Conservation (phyloP, 2,113 vertebrate species). For the Chionis minor region DNA sequence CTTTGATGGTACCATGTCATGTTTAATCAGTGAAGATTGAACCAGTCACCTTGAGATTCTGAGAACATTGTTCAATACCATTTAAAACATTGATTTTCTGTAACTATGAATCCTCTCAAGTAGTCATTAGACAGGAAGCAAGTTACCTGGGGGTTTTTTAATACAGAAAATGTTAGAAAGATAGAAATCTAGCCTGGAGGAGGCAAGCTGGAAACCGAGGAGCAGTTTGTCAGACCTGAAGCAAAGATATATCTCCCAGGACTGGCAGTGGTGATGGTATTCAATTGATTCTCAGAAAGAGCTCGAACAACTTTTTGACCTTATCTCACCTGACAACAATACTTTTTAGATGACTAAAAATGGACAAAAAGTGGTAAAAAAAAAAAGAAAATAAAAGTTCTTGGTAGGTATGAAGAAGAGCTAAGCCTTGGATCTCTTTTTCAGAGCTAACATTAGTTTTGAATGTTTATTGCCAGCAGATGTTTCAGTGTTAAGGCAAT, state of each 20-base stretch:
- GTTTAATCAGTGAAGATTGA: conserved; percentile 68
- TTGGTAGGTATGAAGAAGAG: neutral
- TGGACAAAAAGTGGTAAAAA: neutral
- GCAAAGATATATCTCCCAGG: conserved; percentile 33
- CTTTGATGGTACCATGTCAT: conserved; percentile 60
- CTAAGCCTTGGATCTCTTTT: neutral
- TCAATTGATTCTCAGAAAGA: conserved; percentile 38
- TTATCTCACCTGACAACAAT: neutral
- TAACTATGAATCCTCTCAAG: conserved; percentile 71
- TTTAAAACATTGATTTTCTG: conserved; percentile 76
- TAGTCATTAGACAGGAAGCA: conserved; percentile 65
- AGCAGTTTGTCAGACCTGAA: conserved; percentile 55
- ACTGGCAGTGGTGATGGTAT: neutral
- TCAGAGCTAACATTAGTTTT: neutral
- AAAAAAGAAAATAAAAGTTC: neutral
- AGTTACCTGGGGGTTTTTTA: conserved; percentile 38
- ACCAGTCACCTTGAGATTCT: conserved; percentile 70
- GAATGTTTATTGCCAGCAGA: conserved; percentile 33
- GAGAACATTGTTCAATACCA: conserved; percentile 56
- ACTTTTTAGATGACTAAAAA: conserved; percentile 8
- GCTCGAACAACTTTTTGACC: conserved; percentile 42
- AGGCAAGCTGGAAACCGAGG: conserved; percentile 42
- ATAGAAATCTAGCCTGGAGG: conserved; percentile 59
- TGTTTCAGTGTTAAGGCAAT: neutral
- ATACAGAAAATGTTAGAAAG: conserved; percentile 47